Base-by-base conservation (phyloP, 1,140 invertebrate species). In the Chrysopa pallens region DNA sequence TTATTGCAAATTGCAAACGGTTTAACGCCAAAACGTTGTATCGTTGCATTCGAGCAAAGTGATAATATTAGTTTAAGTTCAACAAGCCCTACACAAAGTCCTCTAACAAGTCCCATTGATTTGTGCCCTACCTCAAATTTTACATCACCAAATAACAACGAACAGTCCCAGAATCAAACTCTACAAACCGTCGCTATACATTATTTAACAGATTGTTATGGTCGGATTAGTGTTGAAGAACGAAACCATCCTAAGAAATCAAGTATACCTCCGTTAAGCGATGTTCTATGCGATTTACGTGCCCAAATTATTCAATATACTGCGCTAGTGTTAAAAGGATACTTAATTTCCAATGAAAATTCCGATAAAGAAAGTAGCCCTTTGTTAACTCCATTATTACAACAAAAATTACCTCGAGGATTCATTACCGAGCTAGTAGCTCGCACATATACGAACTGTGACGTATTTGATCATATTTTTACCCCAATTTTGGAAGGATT, bases 221-320 rank as follows among this genome's bases (percentile, higher is more conserved):
- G 69, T n/a, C 69, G 76, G 48, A 72, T 79, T 7, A 69, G 70
- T 35, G 49, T 73, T 1, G 78, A 83, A 52, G 78, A 80, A 55
- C 66, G 72, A 49, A 76, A 78, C 57, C 66, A 80, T 56, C 78
- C 83, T 14, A 88, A 85, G 67, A 69, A 65, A 49, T 69, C 67
- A 48, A 71, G 69, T 17, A 60, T 68, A 44, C 67, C 68, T 17
- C 69, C 69, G 6, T 49, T 69, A 42, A 63, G 62, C 52, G 66
- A 69, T 51, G 29, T 59, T 73, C 48, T 82, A 13, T 54, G 67
- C 2, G 64, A 69, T 43, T 52, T 80, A 13, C 61, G 78, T 43
- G 64, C 67, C 4, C 76, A 80, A 51, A 72, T 78, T 53, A 68
- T 78, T 11, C 67, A 72, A 42, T 68, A 72, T 52, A 68, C 73